Base-by-base conservation (phyloP, 2,113 vertebrate species). In the Austrofundulus limnaeus region DNA sequence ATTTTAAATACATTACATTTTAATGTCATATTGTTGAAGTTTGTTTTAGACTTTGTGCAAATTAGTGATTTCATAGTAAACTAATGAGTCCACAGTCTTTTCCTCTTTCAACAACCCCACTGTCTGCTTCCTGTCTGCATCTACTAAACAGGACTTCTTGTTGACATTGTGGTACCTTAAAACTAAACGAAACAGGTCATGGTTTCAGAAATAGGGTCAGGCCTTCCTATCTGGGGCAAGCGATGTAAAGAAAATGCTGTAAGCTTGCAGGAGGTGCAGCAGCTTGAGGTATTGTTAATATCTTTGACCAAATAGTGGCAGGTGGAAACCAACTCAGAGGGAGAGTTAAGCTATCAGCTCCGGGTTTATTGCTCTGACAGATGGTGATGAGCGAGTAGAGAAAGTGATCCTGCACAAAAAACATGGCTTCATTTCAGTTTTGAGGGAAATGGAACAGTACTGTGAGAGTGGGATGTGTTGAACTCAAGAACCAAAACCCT, bases 371-470 rank as follows among this genome's bases (percentile, higher is more conserved):
- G 15, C n/a, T n/a, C 19, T 24, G 48, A 15, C 37, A 47, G 20
- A 63, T 1, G 55, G 17, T 42, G 12, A 23, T 48, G 16, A 38
- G 2, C n/a, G 17, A 4, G 46, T 20, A 47, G 20, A 46, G 56
- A 61, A 75, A 61, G 23, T 60, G 56, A 75, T 51, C 47, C 41
- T 13, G 20, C 13, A 42, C 31, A 2, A 16, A 16, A 39, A 45
- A 34, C 42, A 28, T 4, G 21, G 43, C 51, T 76, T 72, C 51
- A 56, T 37, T 82, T 77, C 62, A 48, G 38, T 62, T 74, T 56
- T 61, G 16, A 34, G 13, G 34, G 25, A 42, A 25, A 61, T 50
- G 13, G 28, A 20, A 13, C 11, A 4, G 58, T 28, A 68, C 41
- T 66, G 59, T 45, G 53, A 65, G 28, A 66, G 34, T 58, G 3